Evolutionary conservation across 2,113 vertebrate genomes (phyloP).

Genomic region (Indri indri): DNA sequence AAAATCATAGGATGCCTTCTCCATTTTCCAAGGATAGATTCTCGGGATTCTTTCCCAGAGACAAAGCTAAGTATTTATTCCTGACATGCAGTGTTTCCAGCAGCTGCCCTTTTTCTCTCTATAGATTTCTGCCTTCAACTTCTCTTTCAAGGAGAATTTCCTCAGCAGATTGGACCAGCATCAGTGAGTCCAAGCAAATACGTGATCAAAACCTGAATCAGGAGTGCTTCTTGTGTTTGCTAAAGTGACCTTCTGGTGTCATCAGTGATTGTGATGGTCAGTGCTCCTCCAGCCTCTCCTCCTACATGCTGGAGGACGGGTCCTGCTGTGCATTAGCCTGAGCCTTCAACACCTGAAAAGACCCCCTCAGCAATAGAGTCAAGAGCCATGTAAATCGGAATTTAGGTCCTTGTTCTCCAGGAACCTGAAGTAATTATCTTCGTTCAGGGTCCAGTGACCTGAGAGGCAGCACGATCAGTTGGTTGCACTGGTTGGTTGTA

Average conservation of each 20-base stretch:
- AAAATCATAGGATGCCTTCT: not conserved
- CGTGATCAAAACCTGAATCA: not conserved
- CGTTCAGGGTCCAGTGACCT: not conserved
- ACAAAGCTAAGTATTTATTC: not conserved
- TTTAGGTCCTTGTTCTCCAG: not conserved
- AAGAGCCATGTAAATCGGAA: not conserved
- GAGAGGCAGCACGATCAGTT: not conserved
- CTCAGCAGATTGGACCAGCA: not conserved
- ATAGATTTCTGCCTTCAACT: not conserved
- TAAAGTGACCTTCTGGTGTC: not conserved
- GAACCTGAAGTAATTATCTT: constrained; percentile 14
- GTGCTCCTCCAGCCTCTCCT: not conserved
- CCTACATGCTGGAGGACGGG: no score
- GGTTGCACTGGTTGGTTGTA: not conserved
- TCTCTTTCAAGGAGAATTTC: constrained; percentile 13
- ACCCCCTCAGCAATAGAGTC: not conserved
- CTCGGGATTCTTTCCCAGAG: not conserved
- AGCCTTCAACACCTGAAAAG: not conserved
- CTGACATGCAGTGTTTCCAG: not conserved
- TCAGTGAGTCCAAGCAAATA: not conserved
- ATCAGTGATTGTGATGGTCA: not conserved
- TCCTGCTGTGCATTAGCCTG: not conserved
- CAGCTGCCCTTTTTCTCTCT: not conserved
- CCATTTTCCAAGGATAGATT: not conserved
- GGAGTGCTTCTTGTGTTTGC: not conserved